Evolutionary conservation across 2,888 invertebrate genomes (phyloP).

Genomic region (Aradus depressus): DNA sequence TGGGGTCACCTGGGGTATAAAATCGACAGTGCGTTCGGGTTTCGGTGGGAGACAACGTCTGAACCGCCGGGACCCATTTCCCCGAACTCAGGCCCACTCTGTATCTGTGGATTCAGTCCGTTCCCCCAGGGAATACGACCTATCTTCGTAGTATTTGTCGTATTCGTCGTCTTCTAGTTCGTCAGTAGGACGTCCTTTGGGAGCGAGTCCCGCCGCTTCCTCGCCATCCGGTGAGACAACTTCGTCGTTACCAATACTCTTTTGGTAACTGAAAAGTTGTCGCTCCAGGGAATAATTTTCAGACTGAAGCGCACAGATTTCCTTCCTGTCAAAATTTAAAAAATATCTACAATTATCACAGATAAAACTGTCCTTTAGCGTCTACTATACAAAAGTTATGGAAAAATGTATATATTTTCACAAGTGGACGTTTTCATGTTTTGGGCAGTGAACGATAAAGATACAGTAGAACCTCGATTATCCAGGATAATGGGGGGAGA

Average conservation of each 20-base stretch:
- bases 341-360: neutral
- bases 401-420: neutral
- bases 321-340: slow-evolving; percentile 46
- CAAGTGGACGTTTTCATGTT: no score
- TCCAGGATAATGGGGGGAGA: neutral
- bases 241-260: slow-evolving; percentile 50
- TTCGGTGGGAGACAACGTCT: slow-evolving; percentile 11
- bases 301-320: slow-evolving; percentile 66
- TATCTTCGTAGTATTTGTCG: slow-evolving; percentile 30
- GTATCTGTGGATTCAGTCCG: slow-evolving; percentile 56
- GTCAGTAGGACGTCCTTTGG: no score
- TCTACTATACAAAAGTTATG: no score
- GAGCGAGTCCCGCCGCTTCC: slow-evolving; percentile 34
- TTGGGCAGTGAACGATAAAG: no score
- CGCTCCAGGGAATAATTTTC: slow-evolving; percentile 73
- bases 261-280: slow-evolving; percentile 72
- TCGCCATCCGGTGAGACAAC: slow-evolving; percentile 36
- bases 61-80: slow-evolving; percentile 13
- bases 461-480: no score
- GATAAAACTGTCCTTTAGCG: neutral
- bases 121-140: slow-evolving; percentile 39
- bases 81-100: slow-evolving; percentile 55
- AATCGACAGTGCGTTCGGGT: slow-evolving; percentile 15
- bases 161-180: slow-evolving; percentile 34
- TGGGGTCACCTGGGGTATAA: slow-evolving; percentile 13